These are phyloP conservation scores for Maconellicoccus hirsutus DNA, from an alignment of 1,140 invertebrate species.

Conservation along the genomic window DNA sequence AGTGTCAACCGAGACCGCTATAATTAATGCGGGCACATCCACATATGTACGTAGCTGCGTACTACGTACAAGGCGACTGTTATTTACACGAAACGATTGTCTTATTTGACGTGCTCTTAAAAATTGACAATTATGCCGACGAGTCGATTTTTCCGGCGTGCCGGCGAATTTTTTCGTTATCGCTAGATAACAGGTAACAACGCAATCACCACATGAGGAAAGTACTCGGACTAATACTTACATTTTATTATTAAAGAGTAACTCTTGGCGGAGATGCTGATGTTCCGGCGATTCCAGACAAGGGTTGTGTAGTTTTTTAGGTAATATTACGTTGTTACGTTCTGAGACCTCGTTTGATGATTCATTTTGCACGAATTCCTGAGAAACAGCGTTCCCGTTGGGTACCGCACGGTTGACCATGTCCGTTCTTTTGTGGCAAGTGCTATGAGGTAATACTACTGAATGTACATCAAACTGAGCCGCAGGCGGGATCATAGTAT, in stretches of 20 bases:
- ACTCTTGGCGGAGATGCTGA: slow-evolving; percentile 72
- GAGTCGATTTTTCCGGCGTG: too few relatives aligned
- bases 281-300: slow-evolving; percentile 65
- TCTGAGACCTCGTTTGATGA: background rate
- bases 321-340: slow-evolving; percentile 53
- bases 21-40: too few relatives aligned
- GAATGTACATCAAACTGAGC: background rate
- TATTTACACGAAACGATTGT: too few relatives aligned
- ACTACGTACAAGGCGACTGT: too few relatives aligned
- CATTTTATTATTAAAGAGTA: slow-evolving; percentile 85
- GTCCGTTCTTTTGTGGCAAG: background rate
- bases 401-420: background rate
- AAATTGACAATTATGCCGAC: too few relatives aligned
- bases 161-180: too few relatives aligned
- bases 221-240: slow-evolving; percentile 40
- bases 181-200: too few relatives aligned
- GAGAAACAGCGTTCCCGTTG: background rate
- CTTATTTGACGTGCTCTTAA: too few relatives aligned
- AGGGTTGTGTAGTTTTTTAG: slow-evolving; percentile 72
- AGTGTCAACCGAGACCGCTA: too few relatives aligned
- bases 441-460: background rate
- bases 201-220: too few relatives aligned
- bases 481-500: background rate
- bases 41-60: too few relatives aligned
- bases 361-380: background rate